phyloP scores from a whole-genome alignment of 2,113 vertebrate genomes.

The Dipodomys spectabilis region DNA sequence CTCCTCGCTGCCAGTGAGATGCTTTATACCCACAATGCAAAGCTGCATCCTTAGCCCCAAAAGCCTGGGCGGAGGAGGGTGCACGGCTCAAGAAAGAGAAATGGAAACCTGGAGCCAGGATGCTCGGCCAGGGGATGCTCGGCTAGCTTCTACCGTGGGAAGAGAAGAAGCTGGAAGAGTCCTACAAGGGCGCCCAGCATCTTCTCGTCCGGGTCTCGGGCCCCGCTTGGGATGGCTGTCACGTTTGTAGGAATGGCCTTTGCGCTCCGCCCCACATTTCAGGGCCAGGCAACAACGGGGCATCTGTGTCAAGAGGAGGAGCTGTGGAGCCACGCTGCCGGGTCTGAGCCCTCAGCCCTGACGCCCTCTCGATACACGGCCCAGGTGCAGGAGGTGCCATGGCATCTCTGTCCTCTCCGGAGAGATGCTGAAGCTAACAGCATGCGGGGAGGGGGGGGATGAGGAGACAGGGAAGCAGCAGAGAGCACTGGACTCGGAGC shows the following conservation, averaged over 20 bases:
- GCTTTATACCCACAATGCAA: rapidly evolving
- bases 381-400: not conserved
- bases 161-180: too few species aligned
- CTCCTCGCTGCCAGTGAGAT: not conserved
- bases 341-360: not conserved
- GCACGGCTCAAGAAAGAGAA: not conserved
- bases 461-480: too few species aligned
- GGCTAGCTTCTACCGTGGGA: not conserved
- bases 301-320: not conserved
- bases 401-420: not conserved
- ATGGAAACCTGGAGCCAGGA: not conserved
- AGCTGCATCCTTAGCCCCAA: too few species aligned
- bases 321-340: not conserved
- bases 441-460: too few species aligned
- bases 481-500: not conserved
- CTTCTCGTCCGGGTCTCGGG: too few species aligned
- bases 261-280: too few species aligned
- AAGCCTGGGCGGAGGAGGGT: not conserved
- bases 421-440: not conserved
- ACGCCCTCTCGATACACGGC: not conserved
- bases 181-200: not conserved
- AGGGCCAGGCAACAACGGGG: rapidly evolving
- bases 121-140: not conserved
- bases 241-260: not conserved
- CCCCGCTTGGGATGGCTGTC: too few species aligned